Percentiles rank a stretch among this genome's conserved stretches.
These are phyloP conservation scores for Phaenicophaeus curvirostris DNA, from an alignment of 2,797 vertebrate genomes.

Conservation along the genomic window DNA sequence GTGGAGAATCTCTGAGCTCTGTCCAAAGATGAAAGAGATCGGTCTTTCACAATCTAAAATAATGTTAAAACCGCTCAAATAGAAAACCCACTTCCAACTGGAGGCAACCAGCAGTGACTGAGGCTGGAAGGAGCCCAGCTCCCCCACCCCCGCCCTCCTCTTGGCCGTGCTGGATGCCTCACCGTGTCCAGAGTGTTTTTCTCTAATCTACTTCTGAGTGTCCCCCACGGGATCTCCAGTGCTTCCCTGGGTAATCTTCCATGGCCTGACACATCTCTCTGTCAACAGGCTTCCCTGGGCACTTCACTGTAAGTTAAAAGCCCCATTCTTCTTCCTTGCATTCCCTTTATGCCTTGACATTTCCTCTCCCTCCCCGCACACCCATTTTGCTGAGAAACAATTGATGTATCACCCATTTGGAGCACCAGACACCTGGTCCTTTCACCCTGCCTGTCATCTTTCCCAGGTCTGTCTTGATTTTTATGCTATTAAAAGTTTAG, in stretches of 20 bases:
- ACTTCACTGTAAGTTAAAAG: not conserved
- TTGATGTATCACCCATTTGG: rapidly evolving
- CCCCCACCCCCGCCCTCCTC: not conserved
- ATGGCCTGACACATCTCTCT: not conserved
- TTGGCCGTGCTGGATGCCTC: not conserved
- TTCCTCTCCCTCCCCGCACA: not conserved
- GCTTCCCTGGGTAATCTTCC: not conserved
- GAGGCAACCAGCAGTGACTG: not conserved
- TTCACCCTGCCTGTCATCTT: not conserved
- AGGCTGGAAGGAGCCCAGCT: not conserved
- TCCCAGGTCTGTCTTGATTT: not conserved
- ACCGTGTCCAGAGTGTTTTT: rapidly evolving
- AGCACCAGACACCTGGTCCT: not conserved
- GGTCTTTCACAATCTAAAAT: not conserved
- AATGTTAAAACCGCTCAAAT: not conserved
- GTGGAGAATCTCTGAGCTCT: not conserved
- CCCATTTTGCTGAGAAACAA: not conserved
- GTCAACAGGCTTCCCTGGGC: not conserved
- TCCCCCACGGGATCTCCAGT: not conserved
- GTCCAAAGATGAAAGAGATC: not conserved
- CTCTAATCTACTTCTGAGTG: not conserved
- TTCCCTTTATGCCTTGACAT: not conserved
- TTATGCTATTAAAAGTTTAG: not conserved
- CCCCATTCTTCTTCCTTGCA: not conserved
- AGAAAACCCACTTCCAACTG: not conserved